Conservation (phyloP, 2,113 vertebrate genomes). For the Galeopterus variegatus region DNA sequence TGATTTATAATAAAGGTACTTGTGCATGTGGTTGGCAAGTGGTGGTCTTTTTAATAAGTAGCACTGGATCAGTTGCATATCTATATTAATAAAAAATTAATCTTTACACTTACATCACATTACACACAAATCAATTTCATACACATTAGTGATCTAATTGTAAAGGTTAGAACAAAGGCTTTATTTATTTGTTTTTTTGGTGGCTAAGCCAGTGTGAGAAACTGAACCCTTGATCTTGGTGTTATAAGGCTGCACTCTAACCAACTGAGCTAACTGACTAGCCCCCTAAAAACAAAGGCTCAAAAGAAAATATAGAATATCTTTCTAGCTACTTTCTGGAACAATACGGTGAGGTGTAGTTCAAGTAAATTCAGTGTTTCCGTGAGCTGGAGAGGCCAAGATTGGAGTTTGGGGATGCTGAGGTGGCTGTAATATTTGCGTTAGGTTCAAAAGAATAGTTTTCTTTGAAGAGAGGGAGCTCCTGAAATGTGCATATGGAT, state of each 20-base stretch:
- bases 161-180: not conserved
- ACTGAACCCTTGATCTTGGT: too few species aligned
- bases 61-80: not conserved
- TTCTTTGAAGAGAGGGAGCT: not conserved
- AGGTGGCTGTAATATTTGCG: not conserved
- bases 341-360: not conserved
- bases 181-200: not conserved
- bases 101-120: not conserved
- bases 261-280: too few species aligned
- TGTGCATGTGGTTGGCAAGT: not conserved
- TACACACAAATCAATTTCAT: constrained; percentile 19
- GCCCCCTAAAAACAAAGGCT: too few species aligned
- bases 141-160: not conserved
- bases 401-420: not conserved
- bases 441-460: not conserved
- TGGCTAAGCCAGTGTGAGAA: too few species aligned
- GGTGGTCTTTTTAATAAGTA: constrained; percentile 1
- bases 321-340: not conserved
- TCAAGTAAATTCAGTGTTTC: not conserved
- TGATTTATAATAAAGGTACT: not conserved
- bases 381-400: not conserved
- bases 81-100: constrained; percentile 3
- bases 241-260: too few species aligned
- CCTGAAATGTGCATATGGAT: not conserved
- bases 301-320: not conserved